Evolutionary conservation across 2,113 vertebrate species (phyloP), one percentile per base, ranked within the genome.

Genomic region (Anhinga rufa): DNA sequence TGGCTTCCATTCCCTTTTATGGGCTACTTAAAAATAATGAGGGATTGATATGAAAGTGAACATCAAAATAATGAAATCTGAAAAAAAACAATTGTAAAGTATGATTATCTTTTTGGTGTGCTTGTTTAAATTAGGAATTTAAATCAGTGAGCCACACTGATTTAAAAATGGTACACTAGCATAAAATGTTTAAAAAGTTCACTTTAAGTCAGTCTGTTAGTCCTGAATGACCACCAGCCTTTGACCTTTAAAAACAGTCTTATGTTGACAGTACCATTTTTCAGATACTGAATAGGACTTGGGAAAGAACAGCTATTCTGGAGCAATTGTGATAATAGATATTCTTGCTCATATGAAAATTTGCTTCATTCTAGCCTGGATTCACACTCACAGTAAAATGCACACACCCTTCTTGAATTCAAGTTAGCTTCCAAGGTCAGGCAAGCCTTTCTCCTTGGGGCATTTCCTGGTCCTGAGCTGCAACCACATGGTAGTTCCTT

Each of bases 41-140:
- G 32, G 12, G 4, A 34, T 46, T 72, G 36, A 79, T 38, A 36
- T 72, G 57, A 72, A 83, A 58, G 17, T 25, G 58, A 51, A 72
- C 34, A 58, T 25, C 19, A 65, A 60, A 71, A 71, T n/a, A 51
- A 38, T 7, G 9, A 79, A 36, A 57, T n/a, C 11, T 40, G 32
- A 18, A 34, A 71, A 71, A 57, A 21, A 64, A 26, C 5, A 26
- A 46, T 14, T 76, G 4, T 40, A 48, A 75, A 3, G 4, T 38
- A 9, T 48, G 34, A 46, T 36, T 60, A n/a, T 0, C 5, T 55
- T 74, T 91, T 65, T 48, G 12, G 18, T 42, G 46, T 0, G 0
- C 4, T 17, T 65, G 5, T 70, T 89, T 36, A 65, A 60, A 65
- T 71, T 36, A 83, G 9, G n/a, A 88, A 46, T 44, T 14, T 38